Percentiles rank a stretch among this genome's conserved stretches.
Evolutionary conservation across 2,797 vertebrate genomes (phyloP).

Genomic region (Phoeniculus purpureus): DNA sequence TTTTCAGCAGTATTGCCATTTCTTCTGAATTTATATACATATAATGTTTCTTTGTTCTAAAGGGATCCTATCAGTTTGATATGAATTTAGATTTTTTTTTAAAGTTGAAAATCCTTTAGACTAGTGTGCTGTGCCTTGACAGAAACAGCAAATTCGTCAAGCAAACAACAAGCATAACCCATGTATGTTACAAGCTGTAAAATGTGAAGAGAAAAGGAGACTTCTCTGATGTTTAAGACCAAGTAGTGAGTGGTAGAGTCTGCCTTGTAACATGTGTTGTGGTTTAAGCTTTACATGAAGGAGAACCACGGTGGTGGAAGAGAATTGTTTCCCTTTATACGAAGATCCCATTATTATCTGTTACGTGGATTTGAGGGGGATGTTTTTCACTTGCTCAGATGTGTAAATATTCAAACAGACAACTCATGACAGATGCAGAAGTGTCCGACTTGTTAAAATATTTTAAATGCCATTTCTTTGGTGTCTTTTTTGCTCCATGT

Average conservation of each 20-base stretch:
- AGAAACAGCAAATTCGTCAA: neutral
- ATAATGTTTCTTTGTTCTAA: neutral
- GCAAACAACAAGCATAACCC: neutral
- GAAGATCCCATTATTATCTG: neutral
- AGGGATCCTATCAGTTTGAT: neutral
- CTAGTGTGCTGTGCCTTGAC: neutral
- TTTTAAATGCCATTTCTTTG: neutral
- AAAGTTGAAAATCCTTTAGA: neutral
- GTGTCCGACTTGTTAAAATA: neutral
- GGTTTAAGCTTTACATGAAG: neutral
- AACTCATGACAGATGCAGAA: neutral
- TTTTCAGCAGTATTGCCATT: neutral
- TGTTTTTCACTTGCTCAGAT: neutral
- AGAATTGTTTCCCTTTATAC: neutral
- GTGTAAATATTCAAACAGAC: neutral
- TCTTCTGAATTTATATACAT: neutral
- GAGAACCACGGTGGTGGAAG: neutral
- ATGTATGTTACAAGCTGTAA: neutral
- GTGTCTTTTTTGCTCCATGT: neutral
- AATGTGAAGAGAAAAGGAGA: neutral
- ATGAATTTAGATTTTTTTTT: neutral
- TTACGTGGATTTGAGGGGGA: neutral
- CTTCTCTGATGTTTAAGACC: neutral
- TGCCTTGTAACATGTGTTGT: neutral
- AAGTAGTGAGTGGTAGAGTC: neutral